Conservation (phyloP, 2,888 invertebrate species). For the Baronia brevicornis region DNA sequence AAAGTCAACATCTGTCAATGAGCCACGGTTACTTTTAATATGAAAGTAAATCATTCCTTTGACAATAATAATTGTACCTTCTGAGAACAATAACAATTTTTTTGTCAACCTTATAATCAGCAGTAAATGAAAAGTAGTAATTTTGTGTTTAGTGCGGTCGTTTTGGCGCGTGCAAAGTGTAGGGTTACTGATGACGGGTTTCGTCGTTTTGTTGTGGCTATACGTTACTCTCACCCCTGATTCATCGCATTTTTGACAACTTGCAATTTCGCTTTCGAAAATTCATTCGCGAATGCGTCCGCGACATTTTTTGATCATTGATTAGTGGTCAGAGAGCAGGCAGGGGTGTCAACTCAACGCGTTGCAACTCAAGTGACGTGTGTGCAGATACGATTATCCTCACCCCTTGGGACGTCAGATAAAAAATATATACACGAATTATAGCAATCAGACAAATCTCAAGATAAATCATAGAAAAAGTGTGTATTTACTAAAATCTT, state of each 20-base stretch:
- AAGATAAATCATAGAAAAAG: constrained; percentile 19
- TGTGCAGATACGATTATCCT: constrained; percentile 63
- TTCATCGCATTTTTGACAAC: constrained; percentile 20
- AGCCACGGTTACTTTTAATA: too few relatives aligned
- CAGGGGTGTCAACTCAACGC: constrained; percentile 47
- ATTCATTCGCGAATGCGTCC: constrained; percentile 17
- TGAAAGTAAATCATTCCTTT: too few relatives aligned
- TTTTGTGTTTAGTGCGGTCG: constrained; percentile 35
- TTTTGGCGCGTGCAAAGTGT: constrained; percentile 39
- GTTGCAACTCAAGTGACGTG: constrained; percentile 52
- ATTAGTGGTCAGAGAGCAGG: constrained; percentile 51
- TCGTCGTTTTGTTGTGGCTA: constrained; percentile 59
- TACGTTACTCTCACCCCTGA: constrained; percentile 44
- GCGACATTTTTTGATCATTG: constrained; percentile 31
- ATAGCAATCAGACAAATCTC: constrained; percentile 31
- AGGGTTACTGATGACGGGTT: constrained; percentile 45
- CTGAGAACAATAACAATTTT: neutral
- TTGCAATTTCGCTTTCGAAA: constrained; percentile 29
- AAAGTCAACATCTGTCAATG: too few relatives aligned
- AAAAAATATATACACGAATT: constrained; percentile 36
- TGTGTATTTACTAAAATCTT: too few relatives aligned
- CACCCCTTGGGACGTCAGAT: constrained; percentile 39
- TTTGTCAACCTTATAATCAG: constrained; percentile 28
- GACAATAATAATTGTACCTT: too few relatives aligned
- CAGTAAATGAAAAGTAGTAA: constrained; percentile 37